Conservation (phyloP, 1,140 invertebrate genomes). For the Daktulosphaira vitifoliae region DNA sequence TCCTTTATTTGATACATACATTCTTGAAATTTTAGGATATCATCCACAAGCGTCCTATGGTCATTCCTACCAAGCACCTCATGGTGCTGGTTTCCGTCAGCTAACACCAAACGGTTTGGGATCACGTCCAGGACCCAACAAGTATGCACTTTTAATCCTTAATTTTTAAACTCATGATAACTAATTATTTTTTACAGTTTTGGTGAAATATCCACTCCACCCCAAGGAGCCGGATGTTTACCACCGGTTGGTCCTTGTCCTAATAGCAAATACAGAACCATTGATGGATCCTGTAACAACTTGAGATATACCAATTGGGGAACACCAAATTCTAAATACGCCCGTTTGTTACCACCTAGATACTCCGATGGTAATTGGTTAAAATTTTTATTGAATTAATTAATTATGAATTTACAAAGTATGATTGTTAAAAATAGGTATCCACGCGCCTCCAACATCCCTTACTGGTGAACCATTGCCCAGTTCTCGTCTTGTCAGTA, state of each 20-base stretch:
- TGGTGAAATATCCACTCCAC: slow-evolving; percentile 23
- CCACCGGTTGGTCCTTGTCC: slow-evolving; percentile 45
- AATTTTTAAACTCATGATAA: background rate
- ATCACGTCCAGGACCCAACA: slow-evolving; percentile 18
- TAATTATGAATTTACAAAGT: no score
- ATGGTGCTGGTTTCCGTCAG: background rate
- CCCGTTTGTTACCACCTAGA: slow-evolving; percentile 66
- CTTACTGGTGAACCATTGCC: slow-evolving; percentile 54
- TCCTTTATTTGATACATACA: no score
- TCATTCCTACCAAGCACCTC: background rate
- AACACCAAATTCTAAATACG: slow-evolving; percentile 61
- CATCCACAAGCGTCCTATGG: slow-evolving; percentile 12
- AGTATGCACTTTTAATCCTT: background rate
- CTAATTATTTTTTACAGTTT: background rate
- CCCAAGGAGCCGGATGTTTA: slow-evolving; percentile 17
- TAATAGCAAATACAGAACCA: slow-evolving; percentile 56
- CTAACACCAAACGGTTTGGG: background rate
- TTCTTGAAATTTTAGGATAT: background rate
- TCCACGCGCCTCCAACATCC: slow-evolving; percentile 55
- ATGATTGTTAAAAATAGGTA: no score
- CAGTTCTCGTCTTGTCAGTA: slow-evolving; percentile 58
- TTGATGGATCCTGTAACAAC: slow-evolving; percentile 83
- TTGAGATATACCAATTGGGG: slow-evolving; percentile 61
- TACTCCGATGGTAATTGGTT: slow-evolving; percentile 71
- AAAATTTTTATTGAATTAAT: no score